Evolutionary conservation across 2,113 vertebrate genomes (phyloP), one percentile per base, ranked within the genome.

Genomic region (Mirza zaza): DNA sequence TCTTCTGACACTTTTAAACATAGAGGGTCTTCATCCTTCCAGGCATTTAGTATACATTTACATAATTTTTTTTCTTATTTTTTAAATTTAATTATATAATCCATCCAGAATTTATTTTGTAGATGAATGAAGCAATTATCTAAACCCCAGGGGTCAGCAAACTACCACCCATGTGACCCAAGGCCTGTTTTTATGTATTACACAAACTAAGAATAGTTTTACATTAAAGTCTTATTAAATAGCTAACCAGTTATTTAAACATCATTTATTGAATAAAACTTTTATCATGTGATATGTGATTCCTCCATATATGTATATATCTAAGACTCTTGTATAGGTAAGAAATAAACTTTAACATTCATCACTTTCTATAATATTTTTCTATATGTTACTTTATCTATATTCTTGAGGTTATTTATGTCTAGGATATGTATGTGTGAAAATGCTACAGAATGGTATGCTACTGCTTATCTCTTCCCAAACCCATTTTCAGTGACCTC

Each of bases 71-170:
- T 77, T 87, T 55, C 42, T 45, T 90, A 29, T 71, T 71, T 81
- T 90, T 93, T 67, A 80, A 65, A 93, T 20, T 65, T 25, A 92
- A 82, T 70, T 50, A n/a, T 81, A 29, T 87, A 50, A 57, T 90
- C 14, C 57, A 84, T 32, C 21, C 92, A 68, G 57, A 92, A 89
- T 59, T 85, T 36, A 91, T 68, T 91, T 61, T 87, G 73, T 79
- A 63, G 21, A 45, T 71, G 18, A 90, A 71, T 65, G 36, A 86
- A 90, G 27, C 12, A 86, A 15, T 14, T 10, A 45, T 42, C 15
- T 85, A 85, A 90, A 76, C 8, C 57, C 8, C 50, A 71, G 52
- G 17, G 11, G 34, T 77, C 29, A 73, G 36, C 12, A 87, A 87
- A 55, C 21, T 42, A 34, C 9, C 4, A 34, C 50, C 25, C 2